A percentile compares a stretch with the other conserved stretches of the same genome.
Evolutionary conservation across 2,797 vertebrate genomes (phyloP).

Genomic region (Pseudotriccus pelzelni): DNA sequence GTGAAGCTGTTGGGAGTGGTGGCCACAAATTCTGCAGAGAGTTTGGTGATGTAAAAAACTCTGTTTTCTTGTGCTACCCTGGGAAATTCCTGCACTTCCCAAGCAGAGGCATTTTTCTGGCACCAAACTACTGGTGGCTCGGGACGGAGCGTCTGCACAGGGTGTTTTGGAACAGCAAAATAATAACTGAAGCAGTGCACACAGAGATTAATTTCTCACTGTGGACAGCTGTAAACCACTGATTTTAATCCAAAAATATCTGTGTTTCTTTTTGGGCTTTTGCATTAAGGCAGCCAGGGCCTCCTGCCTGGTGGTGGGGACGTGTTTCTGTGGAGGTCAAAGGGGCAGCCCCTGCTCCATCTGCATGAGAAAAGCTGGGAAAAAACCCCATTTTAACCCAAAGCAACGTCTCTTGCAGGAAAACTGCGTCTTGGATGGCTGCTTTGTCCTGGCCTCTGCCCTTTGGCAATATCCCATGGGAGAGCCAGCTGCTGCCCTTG

Average conservation of each 20-base stretch:
- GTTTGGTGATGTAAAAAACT: neutral
- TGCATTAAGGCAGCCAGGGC: neutral
- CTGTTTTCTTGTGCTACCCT: neutral
- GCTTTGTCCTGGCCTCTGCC: neutral
- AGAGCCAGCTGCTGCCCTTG: neutral
- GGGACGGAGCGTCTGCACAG: neutral
- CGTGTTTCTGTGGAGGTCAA: neutral
- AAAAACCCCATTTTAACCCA: neutral
- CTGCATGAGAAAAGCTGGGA: neutral
- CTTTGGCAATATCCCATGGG: rapidly evolving
- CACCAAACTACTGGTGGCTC: neutral
- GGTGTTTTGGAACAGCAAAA: slow-evolving; percentile 22
- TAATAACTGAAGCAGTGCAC: neutral
- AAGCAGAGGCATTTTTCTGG: slow-evolving; percentile 30
- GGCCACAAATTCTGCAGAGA: neutral
- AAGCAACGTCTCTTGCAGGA: neutral
- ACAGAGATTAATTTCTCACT: neutral
- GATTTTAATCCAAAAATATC: neutral
- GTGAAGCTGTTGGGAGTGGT: rapidly evolving
- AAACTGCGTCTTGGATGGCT: neutral
- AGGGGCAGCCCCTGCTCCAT: neutral
- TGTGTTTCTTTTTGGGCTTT: neutral
- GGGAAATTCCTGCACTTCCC: neutral
- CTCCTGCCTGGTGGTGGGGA: rapidly evolving
- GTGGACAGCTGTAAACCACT: neutral